Conservation (phyloP, 2,113 vertebrate species). For the Silurus glanis region DNA sequence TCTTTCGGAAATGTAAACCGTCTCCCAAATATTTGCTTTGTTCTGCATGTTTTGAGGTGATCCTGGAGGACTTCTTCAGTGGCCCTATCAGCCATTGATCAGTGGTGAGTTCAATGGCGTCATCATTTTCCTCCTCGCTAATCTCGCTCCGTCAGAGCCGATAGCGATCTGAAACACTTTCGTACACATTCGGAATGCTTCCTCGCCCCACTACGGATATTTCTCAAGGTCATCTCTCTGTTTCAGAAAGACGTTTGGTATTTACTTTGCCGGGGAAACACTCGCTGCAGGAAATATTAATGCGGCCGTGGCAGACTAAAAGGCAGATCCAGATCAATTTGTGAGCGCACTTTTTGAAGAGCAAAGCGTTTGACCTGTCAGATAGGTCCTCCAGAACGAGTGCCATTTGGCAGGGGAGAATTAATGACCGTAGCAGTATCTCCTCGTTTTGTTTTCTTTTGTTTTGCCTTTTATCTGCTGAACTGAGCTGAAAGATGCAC, state of each 20-base stretch:
- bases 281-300: constrained; percentile 53
- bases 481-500: not conserved
- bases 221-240: constrained; percentile 57
- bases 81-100: constrained; percentile 40
- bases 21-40: not conserved
- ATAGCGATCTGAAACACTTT: constrained; percentile 46
- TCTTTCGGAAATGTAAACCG: not conserved
- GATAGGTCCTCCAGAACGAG: constrained; percentile 40
- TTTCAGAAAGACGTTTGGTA: constrained; percentile 45
- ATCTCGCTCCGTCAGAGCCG: constrained; percentile 35
- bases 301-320: constrained; percentile 41
- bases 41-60: not conserved
- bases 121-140: constrained; percentile 41
- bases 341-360: constrained; percentile 50
- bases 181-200: constrained; percentile 36
- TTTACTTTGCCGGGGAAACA: constrained; percentile 52
- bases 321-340: constrained; percentile 53
- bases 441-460: constrained; percentile 3
- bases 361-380: constrained; percentile 52
- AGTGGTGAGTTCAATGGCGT: constrained; percentile 35
- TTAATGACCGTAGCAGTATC: constrained; percentile 57
- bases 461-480: not conserved
- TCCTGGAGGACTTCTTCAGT: constrained; percentile 17
- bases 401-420: constrained; percentile 19
- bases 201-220: constrained; percentile 39